Evolutionary conservation across 2,113 vertebrate species (phyloP), one percentile per base, ranked within the genome.

Genomic region (Hoplias malabaricus): DNA sequence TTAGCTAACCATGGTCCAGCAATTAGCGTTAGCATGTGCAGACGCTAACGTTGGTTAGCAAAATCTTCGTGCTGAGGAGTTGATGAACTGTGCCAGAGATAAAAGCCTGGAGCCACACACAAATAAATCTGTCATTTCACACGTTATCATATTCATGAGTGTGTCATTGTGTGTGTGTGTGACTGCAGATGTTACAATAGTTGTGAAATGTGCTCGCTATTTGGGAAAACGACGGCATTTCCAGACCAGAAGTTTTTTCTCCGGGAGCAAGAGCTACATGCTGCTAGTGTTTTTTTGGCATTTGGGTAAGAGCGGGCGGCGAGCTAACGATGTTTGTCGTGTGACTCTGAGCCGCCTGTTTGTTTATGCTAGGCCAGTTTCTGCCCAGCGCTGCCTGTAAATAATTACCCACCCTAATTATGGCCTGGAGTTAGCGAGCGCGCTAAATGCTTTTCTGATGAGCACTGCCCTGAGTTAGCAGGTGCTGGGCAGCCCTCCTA

Each of bases 341-440:
- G 89, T 93, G 95, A 95, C 95, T 94, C 89, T 74, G 94, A 94
- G 93, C 93, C 94, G 92, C 89, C 94, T 97, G 96, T 98, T 98
- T 98, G 96, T 98, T 98, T 99, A 98, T 95, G 96, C 95, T 93
- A 96, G 96, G 96, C 95, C 96, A 96, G 96, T 95, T 53, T 96
- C 97, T 95, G 95, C 95, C 93, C 94, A 95, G 95, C 94, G 93
- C 94, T 94, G 95, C 91, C 91, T 91, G 92, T 96, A 98, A 99
- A 98, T 93, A 94, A 94, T 99, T 98, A 98, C 96, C 94, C 95
- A 94, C 89, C 92, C 95, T 98, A 99, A 98, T 99, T 98, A 96
- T 94, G 95, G 96, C 98, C 97, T 87, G 94, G 95, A 98, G 98
- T 95, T 96, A 96, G 94, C 91, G 94, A 95, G 93, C 95, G 94